Evolutionary conservation across 2,797 vertebrate species (phyloP), one percentile per base, ranked within the genome.

Genomic region (Astyanax mexicanus): DNA sequence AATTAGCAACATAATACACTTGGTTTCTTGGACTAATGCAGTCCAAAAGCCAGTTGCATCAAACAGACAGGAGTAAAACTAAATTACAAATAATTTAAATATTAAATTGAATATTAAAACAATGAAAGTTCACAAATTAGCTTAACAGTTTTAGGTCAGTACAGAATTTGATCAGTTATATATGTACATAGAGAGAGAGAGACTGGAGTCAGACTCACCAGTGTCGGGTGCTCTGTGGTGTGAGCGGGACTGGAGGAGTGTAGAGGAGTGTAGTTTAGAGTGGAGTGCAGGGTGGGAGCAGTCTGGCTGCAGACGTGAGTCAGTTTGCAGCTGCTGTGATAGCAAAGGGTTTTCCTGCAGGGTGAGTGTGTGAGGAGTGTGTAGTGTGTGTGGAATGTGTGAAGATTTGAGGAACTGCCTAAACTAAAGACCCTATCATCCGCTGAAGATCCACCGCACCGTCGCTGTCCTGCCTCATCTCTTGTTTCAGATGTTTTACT

Each of bases 401-500:
- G 64, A 49, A 55, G 27, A 19, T 79, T 47, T 52, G 15, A 38
- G 72, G 27, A 47, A 6, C 47, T 54, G 29, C 21, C 69, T 51
- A 40, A 25, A 7, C 35, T 40, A 25, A 35, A 17, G 55, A 58
- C 38, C 11, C n/a, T n/a, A n/a, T n/a, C n/a, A n/a, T n/a, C n/a
- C n/a, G n/a, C n/a, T 10, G n/a, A 37, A 38, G 38, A 3, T n/a
- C 12, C n/a, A 32, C 27, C 37, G 29, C 32, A 51, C 47, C 44
- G 69, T 74, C 86, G 75, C 84, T 81, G 69, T 77, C 71, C 86
- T 82, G 77, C 84, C 81, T 80, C 32, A 78, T 27, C 3, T 15
- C 29, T 29, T 27, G 13, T 13, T 25, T 11, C 67, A 58, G 84
- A 84, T 86, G 79, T 72, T 80, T 91, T 81, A 92, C 89, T 90